Conservation (phyloP, 2,888 invertebrate genomes). For the Alsophila aescularia region DNA sequence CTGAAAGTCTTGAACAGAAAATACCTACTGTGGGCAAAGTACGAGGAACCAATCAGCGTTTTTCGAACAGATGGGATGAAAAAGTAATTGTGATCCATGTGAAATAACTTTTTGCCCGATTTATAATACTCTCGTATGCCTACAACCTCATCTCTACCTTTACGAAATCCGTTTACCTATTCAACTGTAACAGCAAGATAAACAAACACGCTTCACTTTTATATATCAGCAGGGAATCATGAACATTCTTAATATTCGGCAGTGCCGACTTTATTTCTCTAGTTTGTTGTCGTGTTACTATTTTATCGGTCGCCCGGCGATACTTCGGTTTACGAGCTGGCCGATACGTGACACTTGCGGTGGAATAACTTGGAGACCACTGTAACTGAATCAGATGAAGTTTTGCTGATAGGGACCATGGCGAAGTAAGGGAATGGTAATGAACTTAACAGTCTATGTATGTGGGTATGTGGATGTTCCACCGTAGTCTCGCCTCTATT, state of each 20-base stretch:
- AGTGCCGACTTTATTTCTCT: constrained; percentile 11
- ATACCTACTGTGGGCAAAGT: too few species aligned
- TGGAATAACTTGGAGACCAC: constrained; percentile 9
- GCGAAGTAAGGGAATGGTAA: too few species aligned
- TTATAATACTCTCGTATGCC: neutral
- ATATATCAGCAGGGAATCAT: constrained; percentile 8
- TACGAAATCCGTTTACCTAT: neutral
- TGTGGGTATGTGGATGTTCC: too few species aligned
- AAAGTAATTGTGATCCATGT: too few species aligned
- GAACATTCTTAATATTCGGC: constrained; percentile 6
- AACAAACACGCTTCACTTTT: constrained; percentile 3
- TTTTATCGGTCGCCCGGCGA: constrained; percentile 20
- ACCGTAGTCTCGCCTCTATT: too few species aligned
- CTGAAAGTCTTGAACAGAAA: too few species aligned
- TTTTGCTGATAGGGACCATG: constrained; percentile 17
- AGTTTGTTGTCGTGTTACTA: constrained; percentile 20
- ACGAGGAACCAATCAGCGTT: too few species aligned
- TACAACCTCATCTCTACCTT: neutral
- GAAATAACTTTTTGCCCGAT: too few species aligned
- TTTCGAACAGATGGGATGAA: too few species aligned
- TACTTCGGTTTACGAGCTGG: constrained; percentile 23
- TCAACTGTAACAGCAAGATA: neutral
- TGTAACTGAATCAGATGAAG: constrained; percentile 19
- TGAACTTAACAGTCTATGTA: too few species aligned
- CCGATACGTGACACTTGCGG: constrained; percentile 24